A percentile compares a stretch with the other conserved stretches of the same genome.
Evolutionary conservation across 2,888 invertebrate species (phyloP).

Genomic region (Syritta pipiens): DNA sequence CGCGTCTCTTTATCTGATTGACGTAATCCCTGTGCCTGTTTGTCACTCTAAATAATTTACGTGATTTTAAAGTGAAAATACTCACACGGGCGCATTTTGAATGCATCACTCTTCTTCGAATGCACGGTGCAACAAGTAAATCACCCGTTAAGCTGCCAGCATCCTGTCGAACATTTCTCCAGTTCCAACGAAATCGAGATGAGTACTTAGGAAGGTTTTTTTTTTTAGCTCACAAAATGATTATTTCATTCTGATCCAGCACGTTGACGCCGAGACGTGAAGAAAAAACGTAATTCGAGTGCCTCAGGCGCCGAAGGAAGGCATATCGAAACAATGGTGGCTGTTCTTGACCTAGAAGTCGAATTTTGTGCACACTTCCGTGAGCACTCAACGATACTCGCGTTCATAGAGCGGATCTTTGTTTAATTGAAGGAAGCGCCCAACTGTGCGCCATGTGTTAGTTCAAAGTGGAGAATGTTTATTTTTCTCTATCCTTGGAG

Average conservation of each 20-base stretch:
- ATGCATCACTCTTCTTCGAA: neutral
- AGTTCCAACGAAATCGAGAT: too few relatives aligned
- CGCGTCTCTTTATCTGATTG: too few relatives aligned
- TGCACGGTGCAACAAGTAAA: neutral
- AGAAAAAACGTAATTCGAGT: conserved; percentile 3
- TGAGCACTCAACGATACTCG: neutral
- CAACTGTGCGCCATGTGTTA: too few relatives aligned
- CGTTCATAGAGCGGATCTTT: neutral
- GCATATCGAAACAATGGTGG: conserved; percentile 1
- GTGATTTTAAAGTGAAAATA: neutral
- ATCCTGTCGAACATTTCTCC: too few relatives aligned
- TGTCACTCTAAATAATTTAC: neutral
- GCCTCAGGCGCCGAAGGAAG: neutral
- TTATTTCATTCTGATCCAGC: too few relatives aligned
- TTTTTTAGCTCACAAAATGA: too few relatives aligned
- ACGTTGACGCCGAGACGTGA: neutral
- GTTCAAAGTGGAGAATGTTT: neutral
- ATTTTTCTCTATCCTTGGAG: neutral
- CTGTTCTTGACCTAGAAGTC: conserved; percentile 18
- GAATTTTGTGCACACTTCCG: conserved; percentile 6
- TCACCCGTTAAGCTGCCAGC: too few relatives aligned
- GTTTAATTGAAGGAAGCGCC: too few relatives aligned
- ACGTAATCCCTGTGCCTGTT: neutral
- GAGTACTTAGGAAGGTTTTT: too few relatives aligned
- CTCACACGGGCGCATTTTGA: conserved; percentile 1